Conservation (phyloP, 2,113 vertebrate species). For the Perccottus glenii region DNA sequence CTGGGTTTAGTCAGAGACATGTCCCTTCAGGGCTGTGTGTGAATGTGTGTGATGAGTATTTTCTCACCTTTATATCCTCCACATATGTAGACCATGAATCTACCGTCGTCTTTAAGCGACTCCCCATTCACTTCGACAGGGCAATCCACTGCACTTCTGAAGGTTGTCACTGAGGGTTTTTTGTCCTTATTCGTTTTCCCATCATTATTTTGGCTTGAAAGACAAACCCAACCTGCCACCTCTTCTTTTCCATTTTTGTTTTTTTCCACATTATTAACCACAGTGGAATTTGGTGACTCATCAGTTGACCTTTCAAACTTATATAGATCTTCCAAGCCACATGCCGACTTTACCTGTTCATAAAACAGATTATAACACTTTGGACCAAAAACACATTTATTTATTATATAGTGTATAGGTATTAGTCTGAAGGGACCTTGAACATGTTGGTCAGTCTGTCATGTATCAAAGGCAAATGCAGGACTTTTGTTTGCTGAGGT, state of each 20-base stretch:
- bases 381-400: background rate
- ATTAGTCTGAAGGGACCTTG: background rate
- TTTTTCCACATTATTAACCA: conserved; percentile 6
- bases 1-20: too few species aligned
- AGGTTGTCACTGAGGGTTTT: background rate
- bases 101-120: conserved; percentile 45
- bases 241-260: conserved; percentile 2
- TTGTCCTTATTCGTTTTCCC: background rate
- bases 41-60: too few species aligned
- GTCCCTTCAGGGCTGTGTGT: too few species aligned
- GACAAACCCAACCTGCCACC: background rate
- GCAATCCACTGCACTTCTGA: background rate
- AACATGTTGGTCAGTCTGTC: background rate
- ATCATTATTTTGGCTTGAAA: background rate
- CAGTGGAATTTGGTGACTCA: background rate
- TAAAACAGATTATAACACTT: background rate
- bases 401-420: too few species aligned
- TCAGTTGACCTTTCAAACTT: background rate
- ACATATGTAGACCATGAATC: conserved; percentile 74
- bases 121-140: conserved; percentile 35
- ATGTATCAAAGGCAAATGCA: background rate
- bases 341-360: conserved; percentile 27
- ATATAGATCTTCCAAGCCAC: background rate
- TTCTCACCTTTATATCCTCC: conserved; percentile 75
- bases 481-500: too few species aligned